phyloP scores from a whole-genome alignment of 2,797 vertebrate genomes.

The Tadarida brasiliensis region DNA sequence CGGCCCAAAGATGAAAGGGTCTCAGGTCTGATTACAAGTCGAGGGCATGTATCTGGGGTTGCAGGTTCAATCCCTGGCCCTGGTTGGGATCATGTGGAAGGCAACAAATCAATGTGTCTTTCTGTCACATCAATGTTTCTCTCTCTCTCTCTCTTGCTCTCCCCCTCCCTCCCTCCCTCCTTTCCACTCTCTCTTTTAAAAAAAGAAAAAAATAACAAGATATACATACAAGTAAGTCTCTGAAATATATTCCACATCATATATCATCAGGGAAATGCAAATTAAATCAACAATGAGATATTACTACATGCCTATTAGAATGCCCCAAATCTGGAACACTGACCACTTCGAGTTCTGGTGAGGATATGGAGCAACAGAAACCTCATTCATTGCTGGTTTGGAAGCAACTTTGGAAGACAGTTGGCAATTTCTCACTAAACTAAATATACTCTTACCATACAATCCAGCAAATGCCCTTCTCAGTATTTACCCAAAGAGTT shows the following conservation, averaged over 20 bases:
- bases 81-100: too few relatives aligned
- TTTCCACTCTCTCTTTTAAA: too few relatives aligned
- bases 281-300: neutral
- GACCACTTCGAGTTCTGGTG: neutral
- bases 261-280: neutral
- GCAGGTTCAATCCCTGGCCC: too few relatives aligned
- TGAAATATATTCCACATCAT: neutral
- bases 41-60: too few relatives aligned
- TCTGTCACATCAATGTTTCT: too few relatives aligned
- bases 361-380: neutral
- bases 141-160: too few relatives aligned
- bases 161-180: too few relatives aligned
- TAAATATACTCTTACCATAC: neutral
- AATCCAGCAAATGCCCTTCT: neutral
- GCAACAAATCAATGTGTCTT: too few relatives aligned
- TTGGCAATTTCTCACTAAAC: neutral
- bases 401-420: neutral
- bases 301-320: neutral
- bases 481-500: neutral
- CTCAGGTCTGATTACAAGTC: too few relatives aligned
- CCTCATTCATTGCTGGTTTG: neutral
- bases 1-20: too few relatives aligned
- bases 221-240: neutral
- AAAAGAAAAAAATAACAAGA: neutral
- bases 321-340: neutral